Conservation (phyloP, 2,888 invertebrate species). For the Pyrrhosoma nymphula region DNA sequence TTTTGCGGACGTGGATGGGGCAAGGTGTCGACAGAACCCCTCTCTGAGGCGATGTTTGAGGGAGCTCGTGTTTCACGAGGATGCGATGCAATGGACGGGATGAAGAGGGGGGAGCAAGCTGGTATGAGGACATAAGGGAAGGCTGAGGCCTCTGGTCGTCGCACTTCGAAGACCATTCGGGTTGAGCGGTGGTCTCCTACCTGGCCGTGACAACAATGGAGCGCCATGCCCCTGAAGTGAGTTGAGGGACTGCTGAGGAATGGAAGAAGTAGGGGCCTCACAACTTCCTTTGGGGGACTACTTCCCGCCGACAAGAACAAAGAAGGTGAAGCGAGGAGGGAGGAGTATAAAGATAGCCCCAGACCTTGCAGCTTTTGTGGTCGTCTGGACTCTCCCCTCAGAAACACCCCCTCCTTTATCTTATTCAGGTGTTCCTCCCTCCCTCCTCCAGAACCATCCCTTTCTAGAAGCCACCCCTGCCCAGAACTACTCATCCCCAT, state of each 20-base stretch:
- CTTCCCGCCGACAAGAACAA: constrained; percentile 25
- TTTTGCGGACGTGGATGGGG: neutral
- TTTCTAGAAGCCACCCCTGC: neutral
- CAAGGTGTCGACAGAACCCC: neutral
- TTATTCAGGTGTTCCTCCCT: neutral
- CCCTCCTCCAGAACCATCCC: neutral
- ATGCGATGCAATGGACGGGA: neutral
- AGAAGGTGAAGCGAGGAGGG: neutral
- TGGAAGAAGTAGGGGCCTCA: neutral
- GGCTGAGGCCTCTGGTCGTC: no score
- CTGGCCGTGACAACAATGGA: constrained; percentile 9
- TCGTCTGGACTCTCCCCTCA: neutral
- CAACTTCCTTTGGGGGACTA: constrained; percentile 8
- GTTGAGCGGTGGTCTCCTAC: neutral
- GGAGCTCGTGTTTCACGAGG: neutral
- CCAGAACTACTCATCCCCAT: neutral
- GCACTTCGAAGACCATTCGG: neutral
- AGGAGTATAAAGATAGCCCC: neutral
- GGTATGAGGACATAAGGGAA: no score
- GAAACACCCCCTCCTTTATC: neutral
- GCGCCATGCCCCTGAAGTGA: neutral
- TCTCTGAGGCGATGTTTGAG: neutral
- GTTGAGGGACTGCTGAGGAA: neutral
- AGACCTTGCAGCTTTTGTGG: neutral
- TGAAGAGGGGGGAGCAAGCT: neutral